Evolutionary conservation across 2,797 vertebrate species (phyloP).

Genomic region (Arrhamphus sclerolepis): DNA sequence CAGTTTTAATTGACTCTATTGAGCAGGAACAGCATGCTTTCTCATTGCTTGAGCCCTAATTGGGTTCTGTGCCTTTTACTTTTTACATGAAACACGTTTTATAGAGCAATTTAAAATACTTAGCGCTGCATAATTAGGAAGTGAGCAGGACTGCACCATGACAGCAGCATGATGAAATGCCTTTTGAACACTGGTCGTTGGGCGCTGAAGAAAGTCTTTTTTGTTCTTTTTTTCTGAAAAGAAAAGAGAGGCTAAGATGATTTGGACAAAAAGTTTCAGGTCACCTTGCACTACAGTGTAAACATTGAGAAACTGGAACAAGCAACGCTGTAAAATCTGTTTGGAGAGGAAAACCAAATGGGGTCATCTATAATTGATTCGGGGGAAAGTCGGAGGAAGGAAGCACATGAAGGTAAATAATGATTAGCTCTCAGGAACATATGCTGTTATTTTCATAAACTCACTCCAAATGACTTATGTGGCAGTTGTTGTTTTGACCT

Average conservation of each 20-base stretch:
- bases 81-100: conserved; percentile 78
- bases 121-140: conserved; percentile 68
- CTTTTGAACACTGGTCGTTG: conserved; percentile 36
- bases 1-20: conserved; percentile 76
- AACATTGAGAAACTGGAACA: conserved; percentile 41
- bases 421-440: conserved; percentile 57
- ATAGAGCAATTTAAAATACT: conserved; percentile 72
- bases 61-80: conserved; percentile 74
- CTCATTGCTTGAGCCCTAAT: conserved; percentile 73
- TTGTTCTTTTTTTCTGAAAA: conserved; percentile 7
- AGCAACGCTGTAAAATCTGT: conserved; percentile 24
- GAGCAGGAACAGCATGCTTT: conserved; percentile 70
- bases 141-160: conserved; percentile 55
- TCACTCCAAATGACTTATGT: conserved; percentile 68
- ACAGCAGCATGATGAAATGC: conserved; percentile 47
- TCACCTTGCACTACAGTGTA: conserved; percentile 41
- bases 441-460: conserved; percentile 57
- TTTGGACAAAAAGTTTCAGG: conserved; percentile 26
- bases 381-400: conserved; percentile 35
- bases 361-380: conserved; percentile 60
- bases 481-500: conserved; percentile 74
- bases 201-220: conserved; percentile 7
- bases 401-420: conserved; percentile 61
- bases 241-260: conserved; percentile 14
- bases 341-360: conserved; percentile 41